phyloP scores from a whole-genome alignment of 2,113 vertebrate genomes.

The Pseudonaja textilis region DNA sequence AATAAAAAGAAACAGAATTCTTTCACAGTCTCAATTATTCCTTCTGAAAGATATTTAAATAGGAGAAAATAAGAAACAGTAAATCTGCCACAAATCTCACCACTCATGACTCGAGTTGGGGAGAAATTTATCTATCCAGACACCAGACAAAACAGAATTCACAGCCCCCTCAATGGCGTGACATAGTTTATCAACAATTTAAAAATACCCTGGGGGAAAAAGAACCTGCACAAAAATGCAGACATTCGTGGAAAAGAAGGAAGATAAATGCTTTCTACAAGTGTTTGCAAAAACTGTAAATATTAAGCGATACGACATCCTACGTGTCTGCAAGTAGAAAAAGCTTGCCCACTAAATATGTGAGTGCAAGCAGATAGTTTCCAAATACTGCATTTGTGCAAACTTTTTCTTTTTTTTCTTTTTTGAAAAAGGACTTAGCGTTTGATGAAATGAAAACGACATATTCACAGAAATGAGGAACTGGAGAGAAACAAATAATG shows the following conservation, averaged over 20 bases:
- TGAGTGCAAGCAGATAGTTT: not conserved
- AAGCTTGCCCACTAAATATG: not conserved
- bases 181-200: not conserved
- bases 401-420: too few species aligned
- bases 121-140: not conserved
- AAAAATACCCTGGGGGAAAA: not conserved
- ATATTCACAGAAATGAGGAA: not conserved
- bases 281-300: not conserved
- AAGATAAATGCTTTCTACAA: not conserved
- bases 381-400: not conserved
- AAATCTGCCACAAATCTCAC: not conserved
- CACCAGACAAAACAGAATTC: not conserved
- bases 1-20: not conserved
- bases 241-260: not conserved
- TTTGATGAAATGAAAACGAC: not conserved
- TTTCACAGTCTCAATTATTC: not conserved
- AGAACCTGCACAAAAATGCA: not conserved
- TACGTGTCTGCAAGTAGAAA: not conserved
- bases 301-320: not conserved
- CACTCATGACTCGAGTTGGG: not conserved
- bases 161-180: not conserved
- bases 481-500: not conserved
- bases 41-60: too few species aligned
- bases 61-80: not conserved
- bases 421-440: not conserved